Evolutionary conservation across 2,113 vertebrate species (phyloP), one percentile per base, ranked within the genome.

Genomic region (Alligator sinensis): DNA sequence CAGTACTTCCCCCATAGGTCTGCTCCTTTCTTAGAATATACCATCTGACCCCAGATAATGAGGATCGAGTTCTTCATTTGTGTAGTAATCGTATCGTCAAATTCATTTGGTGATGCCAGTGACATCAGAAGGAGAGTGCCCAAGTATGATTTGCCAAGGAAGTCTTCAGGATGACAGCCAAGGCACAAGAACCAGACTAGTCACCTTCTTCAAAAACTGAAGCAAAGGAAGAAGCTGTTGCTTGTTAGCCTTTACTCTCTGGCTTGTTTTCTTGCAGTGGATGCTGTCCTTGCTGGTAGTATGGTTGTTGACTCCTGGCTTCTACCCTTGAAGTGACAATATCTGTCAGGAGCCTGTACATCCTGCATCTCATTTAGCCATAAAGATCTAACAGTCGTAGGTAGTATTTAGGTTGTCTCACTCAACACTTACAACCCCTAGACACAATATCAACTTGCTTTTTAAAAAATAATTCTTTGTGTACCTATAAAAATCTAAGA

Each of bases 201-300:
- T 24, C 89, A 47, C 21, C 60, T 30, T 55, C 88, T 70, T 77
- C 90, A 70, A 77, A 87, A 91, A 55, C 90, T 87, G 81, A 79
- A 84, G 15, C 58, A 79, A 83, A 57, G 28, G 34, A 24, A 17
- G 77, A 30, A 47, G 47, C 47, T 47, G 47, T 47, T 47, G 17
- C n/a, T 18, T 70, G 66, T 70, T 28, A 18, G 66, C 18, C n/a
- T 70, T 70, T 30, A 30, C 66, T 90, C 93, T 94, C 74, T 1
- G 3, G 63, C 84, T 87, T 78, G 74, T 80, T 92, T 92, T 83
- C 82, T 68, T 87, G 60, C 54, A 2, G 30, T 64, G 27, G 82
- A 82, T 94, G 94, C 95, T 95, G 91, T 92, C 87, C 0, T 25
- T 70, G 82, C 88, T 58, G 25, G 90, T 80, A 81, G 28, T 89